Conservation (phyloP, 2,888 invertebrate species). For the Gonocerus acuteangulatus region DNA sequence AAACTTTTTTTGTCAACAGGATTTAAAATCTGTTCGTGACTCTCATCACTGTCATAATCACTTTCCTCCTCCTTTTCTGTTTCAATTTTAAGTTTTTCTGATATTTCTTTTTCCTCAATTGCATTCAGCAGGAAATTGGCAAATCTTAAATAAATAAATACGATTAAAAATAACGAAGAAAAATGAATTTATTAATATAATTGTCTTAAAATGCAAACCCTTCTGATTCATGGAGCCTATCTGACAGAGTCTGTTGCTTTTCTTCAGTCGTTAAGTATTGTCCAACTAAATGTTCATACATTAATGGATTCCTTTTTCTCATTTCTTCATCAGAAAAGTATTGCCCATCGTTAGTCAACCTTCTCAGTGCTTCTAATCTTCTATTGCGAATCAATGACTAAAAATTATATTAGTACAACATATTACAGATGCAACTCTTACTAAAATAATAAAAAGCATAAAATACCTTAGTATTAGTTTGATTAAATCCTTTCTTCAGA, state of each 20-base stretch:
- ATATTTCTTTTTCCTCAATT: slow-evolving; percentile 40
- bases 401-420: not conserved
- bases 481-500: slow-evolving; percentile 51
- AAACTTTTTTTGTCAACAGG: no score
- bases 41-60: slow-evolving; percentile 40
- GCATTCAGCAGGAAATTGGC: slow-evolving; percentile 19
- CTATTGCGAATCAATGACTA: slow-evolving; percentile 63
- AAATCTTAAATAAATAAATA: slow-evolving; percentile 27
- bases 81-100: slow-evolving; percentile 41
- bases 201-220: not conserved
- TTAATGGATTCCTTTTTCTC: slow-evolving; percentile 81
- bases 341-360: slow-evolving; percentile 57
- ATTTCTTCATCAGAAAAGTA: slow-evolving; percentile 91
- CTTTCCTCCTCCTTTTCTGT: slow-evolving; percentile 42
- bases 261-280: slow-evolving; percentile 74
- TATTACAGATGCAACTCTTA: not conserved
- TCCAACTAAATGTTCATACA: slow-evolving; percentile 85
- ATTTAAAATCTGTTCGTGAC: no score
- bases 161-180: no score
- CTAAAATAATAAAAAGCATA: not conserved
- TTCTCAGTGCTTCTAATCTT: slow-evolving; percentile 70
- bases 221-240: not conserved
- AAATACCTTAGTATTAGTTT: slow-evolving; percentile 41
- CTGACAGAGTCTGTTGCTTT: slow-evolving; percentile 44
- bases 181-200: no score